phyloP scores from a whole-genome alignment of 2,888 invertebrate genomes.

The Galeopsomyia nigrocyanea region DNA sequence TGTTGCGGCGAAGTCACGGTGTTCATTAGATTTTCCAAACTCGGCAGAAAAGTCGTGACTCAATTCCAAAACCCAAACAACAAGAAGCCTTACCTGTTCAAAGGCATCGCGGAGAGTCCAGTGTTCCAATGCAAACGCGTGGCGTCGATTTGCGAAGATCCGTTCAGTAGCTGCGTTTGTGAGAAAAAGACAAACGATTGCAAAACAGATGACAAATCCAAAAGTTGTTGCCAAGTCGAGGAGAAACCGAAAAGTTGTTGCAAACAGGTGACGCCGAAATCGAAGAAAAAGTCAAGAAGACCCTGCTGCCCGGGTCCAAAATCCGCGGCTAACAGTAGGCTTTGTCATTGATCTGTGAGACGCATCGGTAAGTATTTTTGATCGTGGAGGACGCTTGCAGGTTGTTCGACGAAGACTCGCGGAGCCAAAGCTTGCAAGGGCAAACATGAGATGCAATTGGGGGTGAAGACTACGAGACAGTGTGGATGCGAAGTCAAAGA shows the following conservation, averaged over 20 bases:
- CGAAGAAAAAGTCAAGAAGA: background rate
- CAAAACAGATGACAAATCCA: background rate
- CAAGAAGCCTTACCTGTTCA: conserved; percentile 61
- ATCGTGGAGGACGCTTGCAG: background rate
- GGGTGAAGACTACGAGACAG: background rate
- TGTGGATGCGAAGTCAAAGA: conserved; percentile 42
- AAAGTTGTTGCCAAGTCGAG: conserved; percentile 27
- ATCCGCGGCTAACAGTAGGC: background rate
- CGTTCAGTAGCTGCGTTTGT: conserved; percentile 40
- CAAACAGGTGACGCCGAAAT: background rate
- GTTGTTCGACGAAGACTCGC: too few species aligned
- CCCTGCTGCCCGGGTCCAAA: conserved; percentile 3
- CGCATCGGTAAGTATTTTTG: background rate
- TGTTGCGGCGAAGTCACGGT: conserved; percentile 74
- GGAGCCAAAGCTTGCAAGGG: background rate
- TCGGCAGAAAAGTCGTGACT: conserved; percentile 77
- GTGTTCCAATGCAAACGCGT: conserved; percentile 61
- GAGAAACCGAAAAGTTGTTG: conserved; percentile 42
- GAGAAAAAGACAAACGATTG: conserved; percentile 9
- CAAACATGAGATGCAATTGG: background rate
- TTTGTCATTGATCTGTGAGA: too few species aligned
- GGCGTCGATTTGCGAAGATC: conserved; percentile 46
- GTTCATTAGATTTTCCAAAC: conserved; percentile 77
- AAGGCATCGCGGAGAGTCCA: conserved; percentile 57
- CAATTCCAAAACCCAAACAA: conserved; percentile 73